These are phyloP conservation scores for Isoperla grammatica DNA, from an alignment of 2,888 invertebrate genomes.

Conservation along the genomic window DNA sequence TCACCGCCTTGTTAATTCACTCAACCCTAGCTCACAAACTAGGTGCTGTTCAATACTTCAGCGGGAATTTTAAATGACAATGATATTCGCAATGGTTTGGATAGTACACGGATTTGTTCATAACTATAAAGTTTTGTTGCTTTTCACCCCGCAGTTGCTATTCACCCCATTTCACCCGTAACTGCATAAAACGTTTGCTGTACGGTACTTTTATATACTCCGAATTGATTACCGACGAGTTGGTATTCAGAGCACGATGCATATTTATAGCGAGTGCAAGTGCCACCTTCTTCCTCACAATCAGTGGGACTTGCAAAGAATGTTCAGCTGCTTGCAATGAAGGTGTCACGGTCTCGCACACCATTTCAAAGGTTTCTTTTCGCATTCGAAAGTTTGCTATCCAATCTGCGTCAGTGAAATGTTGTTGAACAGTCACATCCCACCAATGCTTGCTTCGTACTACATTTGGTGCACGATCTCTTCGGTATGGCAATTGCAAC, in stretches of 20 bases:
- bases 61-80: too few relatives aligned
- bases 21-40: too few relatives aligned
- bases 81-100: too few relatives aligned
- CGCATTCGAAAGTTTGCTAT: conserved; percentile 7
- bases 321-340: neutral
- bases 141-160: too few relatives aligned
- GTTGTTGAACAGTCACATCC: neutral
- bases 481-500: too few relatives aligned
- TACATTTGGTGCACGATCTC: neutral
- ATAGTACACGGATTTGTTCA: too few relatives aligned
- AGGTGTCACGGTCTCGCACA: neutral
- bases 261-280: conserved; percentile 12
- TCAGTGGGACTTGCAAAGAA: conserved; percentile 5
- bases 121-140: too few relatives aligned
- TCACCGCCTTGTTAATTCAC: too few relatives aligned
- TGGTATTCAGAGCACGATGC: conserved; percentile 14
- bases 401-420: conserved; percentile 8
- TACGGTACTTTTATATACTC: conserved; percentile 26
- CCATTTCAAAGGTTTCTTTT: neutral
- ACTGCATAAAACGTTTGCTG: conserved; percentile 34
- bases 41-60: too few relatives aligned
- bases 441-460: conserved; percentile 23
- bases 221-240: conserved; percentile 12
- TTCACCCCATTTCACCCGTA: conserved; percentile 35
- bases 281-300: conserved; percentile 13